Base-by-base conservation (phyloP, 1,140 invertebrate species). In the Gryllus bimaculatus region DNA sequence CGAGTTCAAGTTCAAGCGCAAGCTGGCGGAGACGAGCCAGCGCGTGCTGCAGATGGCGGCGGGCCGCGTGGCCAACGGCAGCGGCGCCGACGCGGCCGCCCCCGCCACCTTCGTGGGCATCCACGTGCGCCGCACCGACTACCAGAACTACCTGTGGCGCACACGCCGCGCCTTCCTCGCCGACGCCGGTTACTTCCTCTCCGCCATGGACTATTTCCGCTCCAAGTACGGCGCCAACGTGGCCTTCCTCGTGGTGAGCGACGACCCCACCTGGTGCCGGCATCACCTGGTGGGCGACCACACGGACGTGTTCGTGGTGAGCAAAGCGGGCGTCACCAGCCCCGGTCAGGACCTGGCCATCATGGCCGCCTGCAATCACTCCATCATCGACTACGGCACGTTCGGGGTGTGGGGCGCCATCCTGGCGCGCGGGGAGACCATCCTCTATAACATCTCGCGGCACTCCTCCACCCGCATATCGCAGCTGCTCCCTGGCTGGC, bases 331-430 rank as follows among this genome's bases (percentile, higher is more conserved):
- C 18, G 85, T 83, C n/a, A 73, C 84, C 80, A 85, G 86, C 47
- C 87, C 89, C 4, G 89, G 88, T 18, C 84, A 89, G 81, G 92
- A 93, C 85, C 83, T 93, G 78, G 91, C 91, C 18, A 87, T 92
- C 26, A 85, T 93, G 81, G 86, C 89, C 8, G 85, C 87, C 8
- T 92, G 91, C 83, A 90, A 92, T 85, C 91, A 93, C 82, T 88
- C 89, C 80, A 90, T 93, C 77, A 91, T 92, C 81, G 90, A 91
- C 83, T 90, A 91, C 73, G 92, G 92, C 13, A 92, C 91, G 13
- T 93, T 90, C 81, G 91, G 91, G 8, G 90, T 90, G 80, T 92
- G 91, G 87, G 90, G 89, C 7, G 91, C 90, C 5, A 90, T 92
- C 82, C 83, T 92, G 73, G 88, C 89, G 76, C 88, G 88, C 7